phyloP scores from a whole-genome alignment of 1,140 invertebrate genomes.

The Hermatobates lingyangjiaoensis region DNA sequence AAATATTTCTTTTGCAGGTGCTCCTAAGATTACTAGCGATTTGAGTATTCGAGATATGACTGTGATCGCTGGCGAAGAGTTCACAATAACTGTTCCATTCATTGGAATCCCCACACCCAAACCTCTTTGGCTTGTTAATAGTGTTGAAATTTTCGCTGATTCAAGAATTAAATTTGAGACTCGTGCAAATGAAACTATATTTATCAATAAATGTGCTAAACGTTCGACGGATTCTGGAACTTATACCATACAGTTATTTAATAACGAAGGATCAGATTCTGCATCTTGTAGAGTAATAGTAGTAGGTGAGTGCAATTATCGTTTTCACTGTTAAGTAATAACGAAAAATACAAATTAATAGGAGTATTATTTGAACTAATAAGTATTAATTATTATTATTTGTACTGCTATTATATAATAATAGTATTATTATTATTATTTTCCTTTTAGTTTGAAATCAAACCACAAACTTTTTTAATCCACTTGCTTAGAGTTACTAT shows the following conservation, averaged over 20 bases:
- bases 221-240: conserved; percentile 66
- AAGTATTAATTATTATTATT: no score
- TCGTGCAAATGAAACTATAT: conserved; percentile 56
- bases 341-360: no score
- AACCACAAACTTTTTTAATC: no score
- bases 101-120: conserved; percentile 74
- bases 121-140: conserved; percentile 73
- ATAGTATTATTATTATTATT: no score
- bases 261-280: conserved; percentile 72
- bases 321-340: no score
- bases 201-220: conserved; percentile 73
- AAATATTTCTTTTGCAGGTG: conserved; percentile 25
- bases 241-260: conserved; percentile 77
- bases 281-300: conserved; percentile 69
- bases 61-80: conserved; percentile 85
- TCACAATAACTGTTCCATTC: conserved; percentile 87
- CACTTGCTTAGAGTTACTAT: no score
- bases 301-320: conserved; percentile 43
- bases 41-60: conserved; percentile 84
- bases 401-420: no score
- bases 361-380: no score
- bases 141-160: conserved; percentile 58
- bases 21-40: conserved; percentile 83
- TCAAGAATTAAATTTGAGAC: conserved; percentile 77
- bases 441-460: no score